Evolutionary conservation across 2,888 invertebrate genomes (phyloP), one percentile per base, ranked within the genome.

Genomic region (Acholoe squamosa): DNA sequence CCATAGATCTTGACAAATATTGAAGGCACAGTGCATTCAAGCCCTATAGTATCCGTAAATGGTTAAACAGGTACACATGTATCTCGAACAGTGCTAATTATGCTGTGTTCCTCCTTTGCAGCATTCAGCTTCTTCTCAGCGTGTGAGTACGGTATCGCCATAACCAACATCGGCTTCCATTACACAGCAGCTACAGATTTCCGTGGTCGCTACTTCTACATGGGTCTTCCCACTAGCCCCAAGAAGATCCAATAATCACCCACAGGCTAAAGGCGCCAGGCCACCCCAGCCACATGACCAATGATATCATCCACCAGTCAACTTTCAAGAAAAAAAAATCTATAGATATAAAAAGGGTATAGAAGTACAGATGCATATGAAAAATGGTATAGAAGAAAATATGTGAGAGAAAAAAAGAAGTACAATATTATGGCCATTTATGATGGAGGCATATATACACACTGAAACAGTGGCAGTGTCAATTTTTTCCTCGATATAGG

Each of bases 91-190:
- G n/a, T n/a, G n/a, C n/a, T n/a, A n/a, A n/a, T n/a, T n/a, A n/a
- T n/a, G n/a, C n/a, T n/a, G n/a, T n/a, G n/a, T n/a, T n/a, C n/a
- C n/a, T n/a, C n/a, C 76, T 86, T 93, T 94, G 84, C 97, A 98
- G 99, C 98, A 84, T 99, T 99, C 96, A 98, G 98, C 95, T 98
- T 98, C 97, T 99, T 99, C 96, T 98, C 99, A 0, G 97, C 98
- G 91, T 98, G 98, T 96, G 99, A 99, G 96, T 99, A 99, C 96
- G 97, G 98, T 94, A 97, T 99, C 94, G 98, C 98, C 90, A 97
- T 97, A 90, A 97, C 98, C 93, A 99, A 98, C 96, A 98, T 99
- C 98, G 97, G 97, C 91, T 99, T 98, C 96, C 98, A 99, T 95
- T 97, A 98, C 92, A 97, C 98, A 67, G 98, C 98, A 90, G 97